phyloP scores from a whole-genome alignment of 2,888 invertebrate genomes.

The Morpho deidamia region DNA sequence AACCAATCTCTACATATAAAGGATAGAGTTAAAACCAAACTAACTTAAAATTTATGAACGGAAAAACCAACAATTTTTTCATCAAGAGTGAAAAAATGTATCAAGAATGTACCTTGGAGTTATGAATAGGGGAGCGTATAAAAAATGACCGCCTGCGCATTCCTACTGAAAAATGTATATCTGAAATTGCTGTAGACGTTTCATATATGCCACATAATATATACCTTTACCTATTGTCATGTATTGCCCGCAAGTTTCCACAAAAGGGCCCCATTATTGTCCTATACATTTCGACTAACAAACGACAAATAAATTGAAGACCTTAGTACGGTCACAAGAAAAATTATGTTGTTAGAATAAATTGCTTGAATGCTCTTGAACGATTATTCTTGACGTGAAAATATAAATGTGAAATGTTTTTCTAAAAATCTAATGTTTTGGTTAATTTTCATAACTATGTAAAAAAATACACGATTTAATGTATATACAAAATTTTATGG shows the following conservation, averaged over 20 bases:
- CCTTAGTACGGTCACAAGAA: conserved; percentile 6
- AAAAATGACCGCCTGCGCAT: neutral
- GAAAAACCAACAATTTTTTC: too few species aligned
- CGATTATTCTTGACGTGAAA: too few species aligned
- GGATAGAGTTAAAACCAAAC: too few species aligned
- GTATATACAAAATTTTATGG: too few species aligned
- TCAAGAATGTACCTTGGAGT: neutral
- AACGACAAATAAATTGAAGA: conserved; percentile 13
- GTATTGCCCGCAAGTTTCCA: conserved; percentile 4
- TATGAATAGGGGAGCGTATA: neutral
- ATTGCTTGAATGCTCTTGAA: too few species aligned
- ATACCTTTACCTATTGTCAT: conserved; percentile 9
- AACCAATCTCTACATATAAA: too few species aligned
- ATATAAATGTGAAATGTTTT: too few species aligned
- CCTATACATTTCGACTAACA: conserved; percentile 6
- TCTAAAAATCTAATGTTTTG: too few species aligned
- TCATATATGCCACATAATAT: conserved; percentile 6
- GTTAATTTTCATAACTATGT: too few species aligned
- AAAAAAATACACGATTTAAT: too few species aligned
- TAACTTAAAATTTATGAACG: too few species aligned
- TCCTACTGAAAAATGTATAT: conserved; percentile 4
- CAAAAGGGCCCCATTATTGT: conserved; percentile 8
- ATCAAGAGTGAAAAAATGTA: neutral
- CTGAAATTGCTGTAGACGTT: conserved; percentile 9
- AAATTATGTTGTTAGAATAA: neutral